Evolutionary conservation across 1,140 invertebrate genomes (phyloP), one percentile per base, ranked within the genome.

Genomic region (Tenebrio molitor): DNA sequence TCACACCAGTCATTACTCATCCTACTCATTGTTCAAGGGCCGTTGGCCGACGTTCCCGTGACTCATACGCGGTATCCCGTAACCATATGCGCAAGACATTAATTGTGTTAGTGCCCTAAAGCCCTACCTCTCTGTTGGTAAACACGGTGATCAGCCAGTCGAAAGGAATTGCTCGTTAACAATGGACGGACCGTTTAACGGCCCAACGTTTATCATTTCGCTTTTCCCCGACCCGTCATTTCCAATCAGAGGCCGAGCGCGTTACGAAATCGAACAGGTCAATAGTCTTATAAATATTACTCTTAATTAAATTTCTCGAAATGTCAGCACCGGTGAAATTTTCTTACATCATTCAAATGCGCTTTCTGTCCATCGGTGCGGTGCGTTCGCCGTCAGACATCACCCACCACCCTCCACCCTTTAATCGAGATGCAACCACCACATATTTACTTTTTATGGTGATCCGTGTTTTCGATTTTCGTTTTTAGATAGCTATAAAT

Each of bases 1-100:
- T 73, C 77, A 76, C 50, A 62, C 14, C 63, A 66, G 53, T 66
- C 63, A 72, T 72, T 76, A 74, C 74, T 76, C 74, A 76, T 76
- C 71, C 62, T 63, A 68, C 63, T 74, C 58, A 71, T 74, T 74
- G 68, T 74, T 71, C 25, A 50, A 71, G 73, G 73, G 73, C 73
- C 73, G 67, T 74, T 74, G 65, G 34, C 73, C 73, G 73, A 46
- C 50, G 69, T 71, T 70, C 68, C 44, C 69, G 36, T 71, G 73
- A 71, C 36, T 71, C 73, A 71, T 68, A 23, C 63, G 42, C 64
- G 42, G 42, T 66, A 69, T 70, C 50, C 69, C 69, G 23, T 70
- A 70, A 62, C 67, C 67, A 53, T 66, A 66, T 66, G 64, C 42
- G 44, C 64, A 42, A 66, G 36, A 29, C 50, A 58, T 29, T 58